These are phyloP conservation scores for Neolamprologus devosi DNA, from an alignment of 2,113 vertebrate species.

Conservation along the genomic window DNA sequence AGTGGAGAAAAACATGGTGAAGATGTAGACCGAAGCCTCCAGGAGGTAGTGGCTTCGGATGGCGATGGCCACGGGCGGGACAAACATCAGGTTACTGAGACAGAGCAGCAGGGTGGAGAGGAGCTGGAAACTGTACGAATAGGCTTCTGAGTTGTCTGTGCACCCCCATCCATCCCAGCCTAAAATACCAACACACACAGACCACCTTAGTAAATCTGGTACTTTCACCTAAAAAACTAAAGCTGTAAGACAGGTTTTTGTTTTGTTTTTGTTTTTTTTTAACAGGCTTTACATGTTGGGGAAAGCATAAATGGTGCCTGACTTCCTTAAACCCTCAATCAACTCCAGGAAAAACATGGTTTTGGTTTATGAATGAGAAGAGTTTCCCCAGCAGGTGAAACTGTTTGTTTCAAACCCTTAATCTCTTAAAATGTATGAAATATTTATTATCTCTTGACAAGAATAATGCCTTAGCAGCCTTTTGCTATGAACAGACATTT, in stretches of 20 bases:
- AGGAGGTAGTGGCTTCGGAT: slow-evolving; percentile 88
- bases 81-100: slow-evolving; percentile 97
- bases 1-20: slow-evolving; percentile 99
- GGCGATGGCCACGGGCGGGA: slow-evolving; percentile 90
- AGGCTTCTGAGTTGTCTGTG: slow-evolving; percentile 87
- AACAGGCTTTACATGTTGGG: not conserved
- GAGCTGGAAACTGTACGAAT: slow-evolving; percentile 95
- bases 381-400: not conserved
- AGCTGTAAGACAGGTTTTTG: not conserved
- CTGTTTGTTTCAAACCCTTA: not conserved
- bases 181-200: slow-evolving; percentile 34
- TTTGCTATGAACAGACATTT: not conserved
- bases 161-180: slow-evolving; percentile 99
- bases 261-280: not conserved
- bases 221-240: not conserved
- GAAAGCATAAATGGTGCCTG: not conserved
- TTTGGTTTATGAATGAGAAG: not conserved
- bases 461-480: not conserved
- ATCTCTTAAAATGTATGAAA: slow-evolving; percentile 7
- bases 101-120: slow-evolving; percentile 93
- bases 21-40: slow-evolving; percentile 93
- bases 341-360: not conserved
- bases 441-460: slow-evolving; percentile 7
- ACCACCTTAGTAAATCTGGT: not conserved
- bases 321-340: not conserved